Base-by-base conservation (phyloP, 2,797 vertebrate species). In the Chaenodraco wilsoni region DNA sequence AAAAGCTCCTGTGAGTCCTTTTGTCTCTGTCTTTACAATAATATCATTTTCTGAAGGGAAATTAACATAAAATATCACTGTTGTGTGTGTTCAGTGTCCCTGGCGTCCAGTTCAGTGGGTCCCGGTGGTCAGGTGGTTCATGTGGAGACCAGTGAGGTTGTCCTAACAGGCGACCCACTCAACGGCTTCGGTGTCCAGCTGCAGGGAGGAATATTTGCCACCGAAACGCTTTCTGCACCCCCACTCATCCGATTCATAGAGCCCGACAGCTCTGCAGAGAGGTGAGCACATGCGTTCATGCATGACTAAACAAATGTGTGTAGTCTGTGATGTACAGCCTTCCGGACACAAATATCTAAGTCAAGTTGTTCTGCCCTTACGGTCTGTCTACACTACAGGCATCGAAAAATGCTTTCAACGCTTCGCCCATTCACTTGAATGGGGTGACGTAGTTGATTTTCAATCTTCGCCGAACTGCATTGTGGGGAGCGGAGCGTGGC, bases 111-210 rank as follows among this genome's bases (percentile, higher is more conserved):
- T 81, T 97, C 96, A 0, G 96, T 99, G 86, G 98, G 97, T 65
- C 97, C 96, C 0, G 98, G 97, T 0, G 98, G 98, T 67, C 98
- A 99, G 93, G 96, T 99, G 16, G 96, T 99, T 44, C 98, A 99
- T 49, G 95, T 96, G 0, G 98, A 99, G 92, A 97, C 93, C 5
- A 96, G 96, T 1, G 97, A 98, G 86, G 94, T 99, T 45, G 65
- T 96, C 76, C 92, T 99, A 46, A 94, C 93, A 17, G 97, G 97
- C 11, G 97, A 98, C 56, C 96, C 97, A 0, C 94, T 99, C 74
- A 97, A 96, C 5, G 97, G 97, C 80, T 99, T 99, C 0, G 98
- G 98, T 45, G 95, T 99, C n/a, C 97, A 98, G 90, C 96, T 99
- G 44, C 98, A 99, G 81, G 98, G 98, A 44, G 97, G 98, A 56